Evolutionary conservation across 2,113 vertebrate genomes (phyloP), one percentile per base, ranked within the genome.

Genomic region (Ranitomeya imitator): DNA sequence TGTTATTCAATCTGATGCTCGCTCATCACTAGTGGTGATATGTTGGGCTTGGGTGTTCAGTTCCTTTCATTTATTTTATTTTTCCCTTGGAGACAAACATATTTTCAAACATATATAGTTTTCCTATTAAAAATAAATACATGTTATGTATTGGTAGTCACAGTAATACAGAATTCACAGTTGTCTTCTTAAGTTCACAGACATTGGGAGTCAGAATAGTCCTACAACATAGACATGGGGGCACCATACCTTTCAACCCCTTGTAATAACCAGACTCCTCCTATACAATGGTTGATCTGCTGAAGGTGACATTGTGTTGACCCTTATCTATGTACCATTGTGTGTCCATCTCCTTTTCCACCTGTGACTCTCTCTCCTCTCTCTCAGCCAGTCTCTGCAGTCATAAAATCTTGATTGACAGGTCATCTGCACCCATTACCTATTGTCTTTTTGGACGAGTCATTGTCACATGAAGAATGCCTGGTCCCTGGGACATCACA

Each of bases 241-340:
- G 84, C 67, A 71, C 67, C 84, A 85, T 21, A 60, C 16, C 55
- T 85, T 55, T 85, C 69, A 85, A 73, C 23, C 55, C 57, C 37
- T 54, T 67, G 60, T 63, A 86, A 79, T 79, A 86, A n/a, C n/a
- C 65, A 67, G 60, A 63, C 74, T 60, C 31, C 51, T 54, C 2
- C 2, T 8, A 86, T 54, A 83, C 86, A 88, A 83, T 83, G 79
- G 57, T 18, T 82, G 9, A 26, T 88, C 61, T 83, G 76, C 21
- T 52, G 67, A 71, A 81, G 86, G 71, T 83, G 71, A 84, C 80
- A 84, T 84, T 88, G n/a, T 26, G 26, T 65, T 84, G 81, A 84
- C 60, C 81, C 83, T 83, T 88, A 88, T 83, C 87, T 88, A 16
- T 88, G 55, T 31, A 31, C 67, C 55, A 88, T 88, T 88, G 87